Conservation (phyloP, 2,888 invertebrate species). For the Phyto melanocephala region DNA sequence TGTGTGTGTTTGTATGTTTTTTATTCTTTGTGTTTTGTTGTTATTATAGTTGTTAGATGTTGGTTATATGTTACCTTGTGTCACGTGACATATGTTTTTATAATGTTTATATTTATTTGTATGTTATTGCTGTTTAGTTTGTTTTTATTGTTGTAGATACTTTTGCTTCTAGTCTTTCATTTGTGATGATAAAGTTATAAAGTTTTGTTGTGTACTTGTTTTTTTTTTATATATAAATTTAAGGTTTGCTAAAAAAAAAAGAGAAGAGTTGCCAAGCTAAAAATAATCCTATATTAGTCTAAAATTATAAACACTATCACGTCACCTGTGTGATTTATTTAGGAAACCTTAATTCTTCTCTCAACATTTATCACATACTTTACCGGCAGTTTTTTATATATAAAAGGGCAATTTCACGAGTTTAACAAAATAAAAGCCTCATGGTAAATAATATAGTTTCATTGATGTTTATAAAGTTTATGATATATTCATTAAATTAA, state of each 20-base stretch:
- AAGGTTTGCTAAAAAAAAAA: neutral
- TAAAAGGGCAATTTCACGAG: too few species aligned
- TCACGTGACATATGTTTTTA: slow-evolving; percentile 65
- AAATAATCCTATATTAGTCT: too few species aligned
- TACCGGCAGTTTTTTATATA: too few species aligned
- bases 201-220: slow-evolving; percentile 25
- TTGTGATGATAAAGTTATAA: slow-evolving; percentile 60
- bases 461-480: too few species aligned
- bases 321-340: too few species aligned
- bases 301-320: too few species aligned
- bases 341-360: too few species aligned
- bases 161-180: slow-evolving; percentile 28
- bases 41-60: slow-evolving; percentile 62
- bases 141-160: slow-evolving; percentile 18
- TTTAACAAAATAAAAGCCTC: too few species aligned
- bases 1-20: slow-evolving; percentile 17
- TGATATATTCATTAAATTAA: neutral
- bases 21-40: slow-evolving; percentile 35
- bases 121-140: slow-evolving; percentile 22
- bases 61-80: slow-evolving; percentile 64
- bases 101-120: slow-evolving; percentile 52
- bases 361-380: too few species aligned
- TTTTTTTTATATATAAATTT: slow-evolving; percentile 29
- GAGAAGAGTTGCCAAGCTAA: slow-evolving; percentile 25
- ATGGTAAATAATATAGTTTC: too few species aligned